Conservation (phyloP, 35 echinoderm and acorn worm species). For the Apostichopus parvimensis region DNA sequence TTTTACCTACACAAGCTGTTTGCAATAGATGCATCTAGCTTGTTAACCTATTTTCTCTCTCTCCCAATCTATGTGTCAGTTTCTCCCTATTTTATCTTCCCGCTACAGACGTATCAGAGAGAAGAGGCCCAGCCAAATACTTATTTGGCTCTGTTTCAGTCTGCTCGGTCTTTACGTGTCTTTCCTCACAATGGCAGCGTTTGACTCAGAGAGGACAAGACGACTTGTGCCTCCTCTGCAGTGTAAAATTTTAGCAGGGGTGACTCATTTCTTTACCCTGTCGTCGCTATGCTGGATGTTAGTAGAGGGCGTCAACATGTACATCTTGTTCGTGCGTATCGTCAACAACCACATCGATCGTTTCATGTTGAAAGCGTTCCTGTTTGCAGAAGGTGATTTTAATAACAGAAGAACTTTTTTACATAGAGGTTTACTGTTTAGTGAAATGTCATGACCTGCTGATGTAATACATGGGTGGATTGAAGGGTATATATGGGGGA, state of each 20-base stretch:
- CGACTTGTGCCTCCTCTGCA: conserved; percentile 39
- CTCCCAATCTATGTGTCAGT: not conserved
- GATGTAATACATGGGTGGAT: not conserved
- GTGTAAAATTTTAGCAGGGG: conserved; percentile 66
- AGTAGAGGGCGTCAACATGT: conserved; percentile 80
- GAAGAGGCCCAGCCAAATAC: conserved; percentile 72
- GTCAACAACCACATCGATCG: conserved; percentile 60
- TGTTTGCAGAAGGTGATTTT: conserved; percentile 73
- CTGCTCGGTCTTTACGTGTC: conserved; percentile 68
- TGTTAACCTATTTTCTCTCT: not conserved
- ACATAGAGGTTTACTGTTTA: not conserved
- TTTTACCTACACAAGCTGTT: not conserved
- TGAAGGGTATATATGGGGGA: too few relatives aligned
- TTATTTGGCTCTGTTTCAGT: conserved; percentile 61
- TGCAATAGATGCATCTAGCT: not conserved
- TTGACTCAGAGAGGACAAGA: conserved; percentile 63
- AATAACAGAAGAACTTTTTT: not conserved
- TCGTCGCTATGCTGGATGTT: conserved; percentile 76
- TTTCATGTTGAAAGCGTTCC: conserved; percentile 74
- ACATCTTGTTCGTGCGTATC: conserved; percentile 67
- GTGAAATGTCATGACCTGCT: not conserved
- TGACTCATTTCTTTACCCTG: conserved; percentile 80
- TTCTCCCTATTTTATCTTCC: not conserved
- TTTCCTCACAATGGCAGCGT: conserved; percentile 60
- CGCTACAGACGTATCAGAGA: conserved; percentile 65